Conservation (phyloP, 2,113 vertebrate genomes). For the Chitala chitala region DNA sequence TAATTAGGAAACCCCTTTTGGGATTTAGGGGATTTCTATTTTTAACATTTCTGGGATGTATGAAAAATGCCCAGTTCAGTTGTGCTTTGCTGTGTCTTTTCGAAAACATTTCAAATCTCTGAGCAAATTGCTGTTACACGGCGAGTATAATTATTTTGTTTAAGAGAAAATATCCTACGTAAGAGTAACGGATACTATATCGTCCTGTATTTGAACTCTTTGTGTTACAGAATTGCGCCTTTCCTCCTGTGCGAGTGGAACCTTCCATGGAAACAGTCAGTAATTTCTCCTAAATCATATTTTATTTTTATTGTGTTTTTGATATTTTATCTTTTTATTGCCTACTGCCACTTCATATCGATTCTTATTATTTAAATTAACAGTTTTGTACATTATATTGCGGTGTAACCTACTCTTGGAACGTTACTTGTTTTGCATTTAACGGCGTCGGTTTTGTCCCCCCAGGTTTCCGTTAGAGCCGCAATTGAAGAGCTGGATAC, state of each 20-base stretch:
- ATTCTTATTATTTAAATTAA: background rate
- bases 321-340: background rate
- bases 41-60: background rate
- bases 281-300: constrained; percentile 11
- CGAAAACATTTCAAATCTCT: no score
- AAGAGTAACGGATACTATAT: constrained; percentile 33
- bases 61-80: background rate
- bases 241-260: background rate
- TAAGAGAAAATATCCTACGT: background rate
- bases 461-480: background rate
- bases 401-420: no score
- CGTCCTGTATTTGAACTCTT: constrained; percentile 24
- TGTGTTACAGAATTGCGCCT: constrained; percentile 44
- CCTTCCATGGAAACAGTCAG: constrained; percentile 35
- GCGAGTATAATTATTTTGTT: background rate
- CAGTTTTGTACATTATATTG: background rate
- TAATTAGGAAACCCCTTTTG: no score
- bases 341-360: background rate
- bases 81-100: no score
- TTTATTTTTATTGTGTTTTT: background rate
- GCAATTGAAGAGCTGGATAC: background rate
- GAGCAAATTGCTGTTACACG: no score
- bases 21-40: background rate
- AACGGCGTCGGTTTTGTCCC: background rate
- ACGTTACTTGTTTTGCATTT: background rate